Evolutionary conservation across 2,888 invertebrate genomes (phyloP).

Genomic region (Pilophorus perplexus): DNA sequence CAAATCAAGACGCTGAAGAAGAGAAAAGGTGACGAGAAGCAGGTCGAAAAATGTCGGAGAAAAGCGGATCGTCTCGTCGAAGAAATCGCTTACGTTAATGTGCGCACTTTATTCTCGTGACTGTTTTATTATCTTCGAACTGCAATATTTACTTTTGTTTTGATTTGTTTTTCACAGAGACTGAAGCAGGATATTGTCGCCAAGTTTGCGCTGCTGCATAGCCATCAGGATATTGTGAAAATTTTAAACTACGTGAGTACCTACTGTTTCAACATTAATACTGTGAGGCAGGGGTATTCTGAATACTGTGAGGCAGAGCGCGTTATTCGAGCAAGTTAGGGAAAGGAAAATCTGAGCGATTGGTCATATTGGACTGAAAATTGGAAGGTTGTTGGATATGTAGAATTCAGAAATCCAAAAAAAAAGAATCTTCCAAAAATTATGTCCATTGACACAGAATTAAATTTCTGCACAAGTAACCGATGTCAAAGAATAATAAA

Average conservation of each 20-base stretch:
- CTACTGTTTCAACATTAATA: not conserved
- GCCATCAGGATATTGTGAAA: constrained; percentile 42
- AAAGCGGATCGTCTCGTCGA: constrained; percentile 48
- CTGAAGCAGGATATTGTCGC: constrained; percentile 47
- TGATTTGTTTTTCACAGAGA: constrained; percentile 46
- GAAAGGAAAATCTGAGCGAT: too few relatives aligned
- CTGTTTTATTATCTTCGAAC: not conserved
- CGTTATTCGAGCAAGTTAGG: too few relatives aligned
- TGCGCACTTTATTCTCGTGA: constrained; percentile 32
- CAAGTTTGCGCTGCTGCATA: constrained; percentile 48
- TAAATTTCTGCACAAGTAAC: too few relatives aligned
- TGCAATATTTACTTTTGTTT: not conserved
- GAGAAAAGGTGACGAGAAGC: constrained; percentile 48
- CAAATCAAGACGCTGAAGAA: constrained; percentile 49
- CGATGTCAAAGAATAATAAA: too few relatives aligned
- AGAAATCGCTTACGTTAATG: constrained; percentile 47
- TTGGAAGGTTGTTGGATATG: too few relatives aligned
- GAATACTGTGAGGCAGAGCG: too few relatives aligned
- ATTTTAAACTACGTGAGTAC: constrained; percentile 46
- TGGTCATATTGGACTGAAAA: too few relatives aligned
- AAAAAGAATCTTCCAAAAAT: too few relatives aligned
- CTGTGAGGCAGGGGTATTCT: too few relatives aligned
- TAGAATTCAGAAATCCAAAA: too few relatives aligned
- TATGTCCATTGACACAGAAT: too few relatives aligned
- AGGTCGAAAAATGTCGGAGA: constrained; percentile 46